Base-by-base conservation (phyloP, 2,113 vertebrate species). In the Malurus elegans region DNA sequence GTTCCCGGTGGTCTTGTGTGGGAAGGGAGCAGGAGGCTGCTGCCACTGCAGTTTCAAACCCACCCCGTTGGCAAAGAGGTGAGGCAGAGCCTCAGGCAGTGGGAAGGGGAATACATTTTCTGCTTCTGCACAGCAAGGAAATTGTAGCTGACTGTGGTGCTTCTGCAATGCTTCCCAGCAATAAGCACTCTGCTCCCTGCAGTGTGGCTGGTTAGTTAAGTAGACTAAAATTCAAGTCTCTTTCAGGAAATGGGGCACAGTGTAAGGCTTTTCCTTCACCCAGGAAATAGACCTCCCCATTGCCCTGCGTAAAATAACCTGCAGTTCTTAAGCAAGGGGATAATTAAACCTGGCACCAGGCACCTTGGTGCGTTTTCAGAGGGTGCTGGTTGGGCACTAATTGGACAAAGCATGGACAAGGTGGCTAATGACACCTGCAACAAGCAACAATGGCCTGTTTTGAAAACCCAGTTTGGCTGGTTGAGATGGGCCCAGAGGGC, bases 21-120 rank as follows among this genome's bases (percentile, higher is more conserved):
- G 42, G 60, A 69, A 79, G 29, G 40, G 45, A 80, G 64, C 11
- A 9, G 78, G 21, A 61, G 1, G 0, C 50, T 76, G 32, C 13
- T 79, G 53, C 64, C 34, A 18, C 38, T 51, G 69, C n/a, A 44
- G 50, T 47, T 51, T 34, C 73, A 78, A 76, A 61, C 60, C 53
- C 1, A 4, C 12, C 14, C 29, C 1, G 0, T 7, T 3, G 2
- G 36, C 66, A 54, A 51, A 83, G 72, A 29, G 3, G 21, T 31
- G 48, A 12, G 5, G 29, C 44, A 66, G 31, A 69, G 48, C 69
- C 58, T 51, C 6, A 3, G 14, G 44, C 34, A 58, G 72, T 0
- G 3, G 24, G 21, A 83, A 56, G 61, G 28, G 34, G 28, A 72
- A 64, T 29, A 14, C 38, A 38, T 38, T 38, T 64, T 25, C 58